These are phyloP conservation scores for Allophyes oxyacanthae DNA, from an alignment of 2,888 invertebrate species.

Conservation along the genomic window DNA sequence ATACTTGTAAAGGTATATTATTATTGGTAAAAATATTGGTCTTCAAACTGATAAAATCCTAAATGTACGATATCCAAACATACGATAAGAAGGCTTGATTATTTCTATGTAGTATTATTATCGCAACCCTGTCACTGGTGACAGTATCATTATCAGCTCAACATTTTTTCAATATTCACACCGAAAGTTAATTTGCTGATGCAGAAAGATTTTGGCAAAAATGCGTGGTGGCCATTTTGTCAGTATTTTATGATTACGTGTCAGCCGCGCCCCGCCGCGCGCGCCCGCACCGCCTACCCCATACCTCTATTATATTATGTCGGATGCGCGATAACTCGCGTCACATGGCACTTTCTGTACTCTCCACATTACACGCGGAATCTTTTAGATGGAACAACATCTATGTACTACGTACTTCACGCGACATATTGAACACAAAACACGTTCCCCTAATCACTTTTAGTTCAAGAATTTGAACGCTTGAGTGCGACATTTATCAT, in stretches of 20 bases:
- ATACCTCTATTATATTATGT: neutral
- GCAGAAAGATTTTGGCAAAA: slow-evolving; percentile 31
- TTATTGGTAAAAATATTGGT: too few species aligned
- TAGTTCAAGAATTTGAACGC: too few species aligned
- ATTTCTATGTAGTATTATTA: too few species aligned
- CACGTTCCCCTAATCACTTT: too few species aligned
- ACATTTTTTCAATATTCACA: slow-evolving; percentile 23
- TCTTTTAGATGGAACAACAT: neutral
- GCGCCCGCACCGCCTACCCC: neutral
- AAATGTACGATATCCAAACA: too few species aligned
- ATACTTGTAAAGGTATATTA: too few species aligned
- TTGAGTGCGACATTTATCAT: too few species aligned
- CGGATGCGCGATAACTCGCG: neutral
- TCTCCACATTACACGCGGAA: neutral
- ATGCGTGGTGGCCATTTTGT: slow-evolving; percentile 21
- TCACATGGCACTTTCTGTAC: neutral
- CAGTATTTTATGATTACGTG: slow-evolving; percentile 29
- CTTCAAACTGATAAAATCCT: too few species aligned
- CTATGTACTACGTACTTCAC: neutral
- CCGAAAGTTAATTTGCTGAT: slow-evolving; percentile 37
- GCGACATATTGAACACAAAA: neutral
- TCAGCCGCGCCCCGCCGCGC: neutral
- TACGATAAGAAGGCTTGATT: too few species aligned
- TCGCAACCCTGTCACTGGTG: too few species aligned
- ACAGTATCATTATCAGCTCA: too few species aligned